Evolutionary conservation across 2,888 invertebrate species (phyloP).

Genomic region (Caenorhabditis auriculariae): DNA sequence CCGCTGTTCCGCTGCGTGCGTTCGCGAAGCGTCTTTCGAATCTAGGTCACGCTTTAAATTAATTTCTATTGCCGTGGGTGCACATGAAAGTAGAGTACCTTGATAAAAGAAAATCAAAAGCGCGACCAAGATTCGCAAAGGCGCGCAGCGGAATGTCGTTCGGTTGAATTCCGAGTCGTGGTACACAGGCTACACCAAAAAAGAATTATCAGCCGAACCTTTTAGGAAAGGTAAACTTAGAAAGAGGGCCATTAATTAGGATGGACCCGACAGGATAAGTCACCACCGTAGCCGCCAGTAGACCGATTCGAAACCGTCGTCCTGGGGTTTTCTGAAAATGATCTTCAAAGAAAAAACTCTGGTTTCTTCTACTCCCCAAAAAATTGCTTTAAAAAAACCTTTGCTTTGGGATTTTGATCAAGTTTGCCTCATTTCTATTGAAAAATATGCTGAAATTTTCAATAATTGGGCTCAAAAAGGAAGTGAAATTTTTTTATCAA

Average conservation of each 20-base stretch:
- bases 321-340: constrained; percentile 39
- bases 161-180: no score
- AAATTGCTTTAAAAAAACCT: background rate
- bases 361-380: background rate
- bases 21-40: no score
- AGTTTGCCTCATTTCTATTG: background rate
- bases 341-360: background rate
- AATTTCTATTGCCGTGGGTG: background rate
- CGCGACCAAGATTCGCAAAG: no score
- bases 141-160: no score
- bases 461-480: no score
- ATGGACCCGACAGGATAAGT: constrained; percentile 49
- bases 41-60: no score
- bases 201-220: constrained; percentile 23
- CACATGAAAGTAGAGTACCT: background rate
- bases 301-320: constrained; percentile 39
- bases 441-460: background rate
- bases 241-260: constrained; percentile 51
- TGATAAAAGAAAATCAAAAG: no score
- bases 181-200: no score
- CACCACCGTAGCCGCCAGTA: constrained; percentile 53
- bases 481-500: no score
- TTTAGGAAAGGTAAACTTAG: constrained; percentile 44
- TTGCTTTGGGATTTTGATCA: background rate
- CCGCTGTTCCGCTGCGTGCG: no score